phyloP scores from a whole-genome alignment of 2,888 invertebrate species.

The Germaria angustata region DNA sequence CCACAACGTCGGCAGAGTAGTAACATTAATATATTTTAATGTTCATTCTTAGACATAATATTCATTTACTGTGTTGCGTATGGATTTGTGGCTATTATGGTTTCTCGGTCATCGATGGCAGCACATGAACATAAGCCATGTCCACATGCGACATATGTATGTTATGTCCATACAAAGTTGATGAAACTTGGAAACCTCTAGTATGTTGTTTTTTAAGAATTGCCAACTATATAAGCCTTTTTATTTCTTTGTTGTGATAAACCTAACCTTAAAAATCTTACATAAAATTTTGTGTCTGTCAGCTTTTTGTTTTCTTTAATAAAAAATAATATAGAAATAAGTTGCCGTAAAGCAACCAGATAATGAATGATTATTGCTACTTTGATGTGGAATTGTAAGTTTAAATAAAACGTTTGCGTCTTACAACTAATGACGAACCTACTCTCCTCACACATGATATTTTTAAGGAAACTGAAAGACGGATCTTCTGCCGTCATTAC shows the following conservation, averaged over 20 bases:
- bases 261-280: conserved; percentile 62
- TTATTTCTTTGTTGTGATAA: not conserved
- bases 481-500: conserved; percentile 78
- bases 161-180: too few species aligned
- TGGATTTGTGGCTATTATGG: too few species aligned
- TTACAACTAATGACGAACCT: conserved; percentile 7
- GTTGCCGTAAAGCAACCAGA: conserved; percentile 65
- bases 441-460: conserved; percentile 3
- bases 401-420: conserved; percentile 26
- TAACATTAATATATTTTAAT: too few species aligned
- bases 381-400: conserved; percentile 83
- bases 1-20: too few species aligned
- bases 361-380: conserved; percentile 81
- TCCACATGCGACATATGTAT: too few species aligned
- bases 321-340: conserved; percentile 24
- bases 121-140: too few species aligned
- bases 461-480: conserved; percentile 80
- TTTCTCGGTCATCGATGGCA: too few species aligned
- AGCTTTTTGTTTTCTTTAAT: conserved; percentile 3
- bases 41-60: too few species aligned
- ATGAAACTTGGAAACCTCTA: too few species aligned
- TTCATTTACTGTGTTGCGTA: too few species aligned
- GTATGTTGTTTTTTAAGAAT: too few species aligned
- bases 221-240: too few species aligned
- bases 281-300: conserved; percentile 52